These are phyloP conservation scores for Microcebus jonahi DNA, from an alignment of 2,113 vertebrate genomes.

Conservation along the genomic window DNA sequence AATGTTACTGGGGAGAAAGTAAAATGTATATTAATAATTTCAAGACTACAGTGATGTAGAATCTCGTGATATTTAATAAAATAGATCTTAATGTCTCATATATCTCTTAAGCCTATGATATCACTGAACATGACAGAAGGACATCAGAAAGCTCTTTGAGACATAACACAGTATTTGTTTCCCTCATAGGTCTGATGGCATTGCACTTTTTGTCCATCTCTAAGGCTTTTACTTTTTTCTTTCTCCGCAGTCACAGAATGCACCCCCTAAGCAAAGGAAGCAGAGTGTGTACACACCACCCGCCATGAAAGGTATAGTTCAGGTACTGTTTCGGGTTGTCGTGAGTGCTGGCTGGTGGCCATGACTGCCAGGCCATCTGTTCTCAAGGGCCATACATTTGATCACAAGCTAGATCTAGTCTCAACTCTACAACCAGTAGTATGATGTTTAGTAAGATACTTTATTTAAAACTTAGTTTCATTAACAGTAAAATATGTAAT, in stretches of 20 bases:
- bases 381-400: not conserved
- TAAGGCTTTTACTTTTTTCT: not conserved
- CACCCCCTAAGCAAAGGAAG: constrained; percentile 93
- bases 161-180: not conserved
- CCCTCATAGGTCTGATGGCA: not conserved
- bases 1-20: not conserved
- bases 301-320: constrained; percentile 93
- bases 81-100: not conserved
- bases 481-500: not conserved
- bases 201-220: not conserved
- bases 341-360: not conserved
- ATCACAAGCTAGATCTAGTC: not conserved
- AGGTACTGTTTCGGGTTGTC: constrained; percentile 64
- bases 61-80: not conserved
- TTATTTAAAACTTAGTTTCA: not conserved
- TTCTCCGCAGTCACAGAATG: constrained; percentile 83
- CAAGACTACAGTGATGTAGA: not conserved
- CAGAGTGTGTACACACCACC: constrained; percentile 91
- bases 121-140: not conserved
- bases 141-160: not conserved
- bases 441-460: not conserved
- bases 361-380: fast-evolving
- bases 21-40: not conserved
- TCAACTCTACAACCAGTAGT: not conserved
- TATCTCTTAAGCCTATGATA: not conserved